Evolutionary conservation across 2,888 invertebrate genomes (phyloP).

Genomic region (Capitulum mitella): DNA sequence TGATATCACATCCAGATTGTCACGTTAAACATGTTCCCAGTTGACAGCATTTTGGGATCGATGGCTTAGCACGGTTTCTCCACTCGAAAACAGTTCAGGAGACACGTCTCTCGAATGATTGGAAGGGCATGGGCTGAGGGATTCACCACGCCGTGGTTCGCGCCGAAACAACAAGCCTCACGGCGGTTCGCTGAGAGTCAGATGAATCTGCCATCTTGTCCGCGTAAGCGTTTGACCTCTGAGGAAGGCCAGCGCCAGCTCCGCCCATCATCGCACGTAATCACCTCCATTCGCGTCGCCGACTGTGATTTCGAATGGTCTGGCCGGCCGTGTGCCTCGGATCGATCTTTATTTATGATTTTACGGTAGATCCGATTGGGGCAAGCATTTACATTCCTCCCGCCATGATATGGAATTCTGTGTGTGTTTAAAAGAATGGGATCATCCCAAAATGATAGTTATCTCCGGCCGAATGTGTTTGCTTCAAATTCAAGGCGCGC

Average conservation of each 20-base stretch:
- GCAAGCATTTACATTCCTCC: background rate
- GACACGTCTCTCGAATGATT: too few species aligned
- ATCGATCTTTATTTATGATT: constrained; percentile 25
- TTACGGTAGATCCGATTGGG: background rate
- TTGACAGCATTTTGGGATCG: too few species aligned
- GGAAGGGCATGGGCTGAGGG: too few species aligned
- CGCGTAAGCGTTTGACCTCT: too few species aligned
- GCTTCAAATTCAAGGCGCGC: background rate
- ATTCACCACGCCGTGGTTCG: too few species aligned
- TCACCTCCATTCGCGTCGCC: background rate
- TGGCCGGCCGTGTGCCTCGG: background rate
- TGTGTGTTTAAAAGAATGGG: constrained; percentile 19
- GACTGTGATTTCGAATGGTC: background rate
- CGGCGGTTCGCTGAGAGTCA: too few species aligned
- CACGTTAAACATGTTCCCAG: too few species aligned
- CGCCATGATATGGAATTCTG: background rate
- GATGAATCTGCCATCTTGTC: too few species aligned
- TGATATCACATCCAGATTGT: too few species aligned
- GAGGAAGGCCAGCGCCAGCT: background rate
- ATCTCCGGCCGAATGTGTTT: background rate
- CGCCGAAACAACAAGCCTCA: too few species aligned
- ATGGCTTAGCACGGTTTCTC: too few species aligned
- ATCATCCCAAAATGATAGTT: background rate
- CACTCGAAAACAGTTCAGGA: too few species aligned
- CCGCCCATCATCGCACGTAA: background rate